Evolutionary conservation across 2,113 vertebrate species (phyloP), one percentile per base, ranked within the genome.

Genomic region (Aix galericulata): DNA sequence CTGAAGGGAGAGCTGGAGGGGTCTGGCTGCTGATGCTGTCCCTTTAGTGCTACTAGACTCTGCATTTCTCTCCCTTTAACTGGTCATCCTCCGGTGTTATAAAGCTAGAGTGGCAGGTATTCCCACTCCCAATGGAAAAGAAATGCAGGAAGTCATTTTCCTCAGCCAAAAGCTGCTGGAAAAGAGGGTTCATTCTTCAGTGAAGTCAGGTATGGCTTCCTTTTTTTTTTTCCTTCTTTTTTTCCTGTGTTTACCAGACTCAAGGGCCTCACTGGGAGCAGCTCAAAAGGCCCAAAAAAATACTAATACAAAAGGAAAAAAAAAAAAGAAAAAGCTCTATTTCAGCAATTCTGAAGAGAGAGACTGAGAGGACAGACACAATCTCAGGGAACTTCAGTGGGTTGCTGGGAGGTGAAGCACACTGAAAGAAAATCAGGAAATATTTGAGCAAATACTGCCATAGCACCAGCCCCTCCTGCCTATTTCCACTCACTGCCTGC

Each of bases 31-130:
- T 46, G 18, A 13, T 73, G 48, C n/a, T 34, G 52, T 55, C 48
- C 60, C n/a, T 27, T 8, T 17, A 11, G 13, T 40, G 44, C 75
- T 72, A 9, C 68, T 66, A 68, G 53, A 44, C 64, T 74, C 55
- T 17, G 13, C 8, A 8, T 11, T 75, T 48, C 55, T n/a, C 15
- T 31, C 14, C 31, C 59, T 58, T 53, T 34, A 29, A 4, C 9
- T 8, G 15, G 85, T 67, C 84, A 59, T 66, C 75, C 20, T 58
- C 44, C 36, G 4, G 0, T 0, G 0, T n/a, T 6, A 26, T 9
- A 6, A 55, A 60, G 56, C 29, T n/a, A 14, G 3, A 32, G n/a
- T 60, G 52, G 15, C 48, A 84, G 17, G 22, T 42, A 4, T 77
- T 82, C 55, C 55, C 44, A 85, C 10, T 69, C 62, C 63, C n/a